These are phyloP conservation scores for Erynnis tages DNA, from an alignment of 2,888 invertebrate species.

Conservation along the genomic window DNA sequence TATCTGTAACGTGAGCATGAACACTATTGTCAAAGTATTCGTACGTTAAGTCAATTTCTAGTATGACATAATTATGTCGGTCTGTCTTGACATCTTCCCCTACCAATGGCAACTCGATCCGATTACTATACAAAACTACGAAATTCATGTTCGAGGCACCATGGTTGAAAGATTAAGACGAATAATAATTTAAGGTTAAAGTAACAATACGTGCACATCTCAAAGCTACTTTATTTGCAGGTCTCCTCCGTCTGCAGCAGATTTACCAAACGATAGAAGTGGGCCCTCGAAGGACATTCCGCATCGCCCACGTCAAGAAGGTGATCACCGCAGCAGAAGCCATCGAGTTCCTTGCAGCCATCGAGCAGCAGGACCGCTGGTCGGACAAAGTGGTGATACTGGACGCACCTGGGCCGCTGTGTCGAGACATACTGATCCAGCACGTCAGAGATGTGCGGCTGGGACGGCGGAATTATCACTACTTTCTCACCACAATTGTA, in stretches of 20 bases:
- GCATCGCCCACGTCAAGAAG: conserved; percentile 92
- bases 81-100: too few relatives aligned
- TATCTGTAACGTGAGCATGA: too few relatives aligned
- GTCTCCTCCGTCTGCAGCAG: conserved; percentile 93
- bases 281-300: conserved; percentile 90
- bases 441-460: conserved; percentile 93
- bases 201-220: not conserved
- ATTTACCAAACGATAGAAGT: conserved; percentile 84
- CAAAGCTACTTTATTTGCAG: conserved; percentile 67
- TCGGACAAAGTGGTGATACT: conserved; percentile 93
- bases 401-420: conserved; percentile 92
- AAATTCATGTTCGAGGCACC: too few relatives aligned
- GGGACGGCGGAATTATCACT: conserved; percentile 94
- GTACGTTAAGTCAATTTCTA: too few relatives aligned
- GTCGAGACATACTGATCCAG: conserved; percentile 91
- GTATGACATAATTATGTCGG: too few relatives aligned
- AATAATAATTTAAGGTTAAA: not conserved
- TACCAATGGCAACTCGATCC: too few relatives aligned
- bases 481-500: conserved; percentile 93
- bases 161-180: too few relatives aligned
- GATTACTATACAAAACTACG: too few relatives aligned
- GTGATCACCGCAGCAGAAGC: conserved; percentile 92
- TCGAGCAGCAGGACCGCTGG: conserved; percentile 92
- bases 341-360: conserved; percentile 88
- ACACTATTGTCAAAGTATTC: too few relatives aligned